phyloP scores from a whole-genome alignment of 2,888 invertebrate species.

The Brachyptera risi region DNA sequence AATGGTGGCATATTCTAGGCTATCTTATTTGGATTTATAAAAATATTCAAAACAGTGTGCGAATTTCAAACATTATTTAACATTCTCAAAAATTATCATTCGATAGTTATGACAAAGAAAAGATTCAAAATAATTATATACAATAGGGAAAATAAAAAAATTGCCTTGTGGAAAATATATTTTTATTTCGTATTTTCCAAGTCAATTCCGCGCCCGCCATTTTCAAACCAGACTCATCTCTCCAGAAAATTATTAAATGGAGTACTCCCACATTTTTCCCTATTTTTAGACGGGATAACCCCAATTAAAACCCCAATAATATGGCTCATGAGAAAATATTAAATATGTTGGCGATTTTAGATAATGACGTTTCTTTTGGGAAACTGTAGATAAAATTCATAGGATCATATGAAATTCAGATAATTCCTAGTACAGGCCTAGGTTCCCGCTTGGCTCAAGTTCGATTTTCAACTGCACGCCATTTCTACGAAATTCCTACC shows the following conservation, averaged over 20 bases:
- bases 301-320: neutral
- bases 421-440: conserved; percentile 9
- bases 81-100: too few species aligned
- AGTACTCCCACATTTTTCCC: conserved; percentile 30
- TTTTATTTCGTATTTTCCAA: neutral
- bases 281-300: conserved; percentile 30
- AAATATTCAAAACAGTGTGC: too few species aligned
- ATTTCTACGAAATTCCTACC: conserved; percentile 19
- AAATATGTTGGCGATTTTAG: neutral
- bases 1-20: too few species aligned
- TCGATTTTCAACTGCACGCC: conserved; percentile 28
- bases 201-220: conserved; percentile 35
- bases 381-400: conserved; percentile 25
- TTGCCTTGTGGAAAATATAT: too few species aligned
- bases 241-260: conserved; percentile 26
- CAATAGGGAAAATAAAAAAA: too few species aligned
- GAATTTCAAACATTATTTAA: too few species aligned
- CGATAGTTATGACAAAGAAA: too few species aligned
- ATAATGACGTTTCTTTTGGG: neutral
- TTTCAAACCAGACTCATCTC: conserved; percentile 32
- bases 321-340: conserved; percentile 20
- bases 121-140: too few species aligned
- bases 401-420: neutral
- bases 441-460: conserved; percentile 17
- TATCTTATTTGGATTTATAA: too few species aligned